Percentiles rank a stretch among this genome's conserved stretches.
Conservation (phyloP, 2,888 invertebrate species). For the Cephus pulcher region DNA sequence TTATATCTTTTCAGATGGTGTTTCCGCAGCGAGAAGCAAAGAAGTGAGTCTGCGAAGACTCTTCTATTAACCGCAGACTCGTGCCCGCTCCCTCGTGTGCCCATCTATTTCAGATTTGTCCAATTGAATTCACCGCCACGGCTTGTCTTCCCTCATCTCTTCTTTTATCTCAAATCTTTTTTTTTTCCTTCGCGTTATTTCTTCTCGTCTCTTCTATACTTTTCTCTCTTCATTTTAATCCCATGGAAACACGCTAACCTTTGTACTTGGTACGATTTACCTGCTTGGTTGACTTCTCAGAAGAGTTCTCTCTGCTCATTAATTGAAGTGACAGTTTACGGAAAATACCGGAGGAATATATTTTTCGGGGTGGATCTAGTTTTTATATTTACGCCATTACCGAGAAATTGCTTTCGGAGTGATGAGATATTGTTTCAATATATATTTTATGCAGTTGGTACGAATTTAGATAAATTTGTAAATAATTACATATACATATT, state of each 20-base stretch:
- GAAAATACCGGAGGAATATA: background rate
- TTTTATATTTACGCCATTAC: no score
- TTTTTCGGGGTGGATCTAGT: background rate
- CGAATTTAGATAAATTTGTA: no score
- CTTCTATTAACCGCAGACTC: conserved; percentile 44
- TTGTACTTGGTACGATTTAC: conserved; percentile 48
- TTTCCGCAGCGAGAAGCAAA: background rate
- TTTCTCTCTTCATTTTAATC: conserved; percentile 17
- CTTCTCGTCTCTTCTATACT: conserved; percentile 10
- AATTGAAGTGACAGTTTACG: background rate
- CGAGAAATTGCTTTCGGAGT: background rate
- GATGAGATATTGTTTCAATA: background rate
- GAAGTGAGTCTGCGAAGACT: conserved; percentile 27
- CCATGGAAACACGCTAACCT: conserved; percentile 11
- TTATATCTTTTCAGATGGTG: conserved; percentile 30
- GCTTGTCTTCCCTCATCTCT: conserved; percentile 1
- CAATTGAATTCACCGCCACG: conserved; percentile 34
- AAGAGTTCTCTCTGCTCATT: background rate
- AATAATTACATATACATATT: no score
- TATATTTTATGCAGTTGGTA: no score
- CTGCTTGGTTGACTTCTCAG: conserved; percentile 36
- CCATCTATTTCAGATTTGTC: conserved; percentile 47
- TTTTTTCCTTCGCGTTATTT: conserved; percentile 2
- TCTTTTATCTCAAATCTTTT: conserved; percentile 9
- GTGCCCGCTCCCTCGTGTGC: conserved; percentile 23